Evolutionary conservation across 2,888 invertebrate genomes (phyloP), one percentile per base, ranked within the genome.

Genomic region (Netelia melanura): DNA sequence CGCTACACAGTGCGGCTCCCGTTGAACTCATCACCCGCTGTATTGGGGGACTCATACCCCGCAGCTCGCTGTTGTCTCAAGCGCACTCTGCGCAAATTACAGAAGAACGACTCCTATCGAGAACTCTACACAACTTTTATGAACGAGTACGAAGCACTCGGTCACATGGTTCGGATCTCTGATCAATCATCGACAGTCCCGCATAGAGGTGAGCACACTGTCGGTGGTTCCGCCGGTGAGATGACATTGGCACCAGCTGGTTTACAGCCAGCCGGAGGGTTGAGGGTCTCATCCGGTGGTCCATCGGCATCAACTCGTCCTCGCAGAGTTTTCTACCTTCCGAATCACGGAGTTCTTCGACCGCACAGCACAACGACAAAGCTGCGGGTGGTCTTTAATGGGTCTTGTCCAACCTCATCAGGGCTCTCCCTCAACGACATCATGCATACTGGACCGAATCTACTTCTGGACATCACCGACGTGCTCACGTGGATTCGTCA

Each of bases 321-420:
- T 54, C 44, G 10, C 11, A 10, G 21, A 3, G 17, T 56, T 5
- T 81, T 77, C n/a, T 81, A 68, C 21, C 44, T 81, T 1, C 74
- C 79, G 0, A 61, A 76, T 10, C 83, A 93, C 75, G 89, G 90
- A 0, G 92, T 94, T 0, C 70, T 92, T 0, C 90, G 90, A 21
- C 76, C 89, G 10, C 76, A 84, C 5, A 91, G 91, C 72, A 85
- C 89, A 9, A 92, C 92, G 0, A 92, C 91, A 0, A 91, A 91
- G 44, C 25, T 91, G 0, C 71, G 91, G 6, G 91, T 92, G 0
- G 92, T 93, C 0, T 92, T 91, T 79, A 90, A 92, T 54, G 92
- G 89, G 0, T 91, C 91, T 0, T 87, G 88, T 2, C 86, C 83
- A 38, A 76, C 91, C 2, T 62, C 85, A 0, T 86, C 88, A 0